phyloP scores from a whole-genome alignment of 2,888 invertebrate genomes.

The Herminia tarsipennalis region DNA sequence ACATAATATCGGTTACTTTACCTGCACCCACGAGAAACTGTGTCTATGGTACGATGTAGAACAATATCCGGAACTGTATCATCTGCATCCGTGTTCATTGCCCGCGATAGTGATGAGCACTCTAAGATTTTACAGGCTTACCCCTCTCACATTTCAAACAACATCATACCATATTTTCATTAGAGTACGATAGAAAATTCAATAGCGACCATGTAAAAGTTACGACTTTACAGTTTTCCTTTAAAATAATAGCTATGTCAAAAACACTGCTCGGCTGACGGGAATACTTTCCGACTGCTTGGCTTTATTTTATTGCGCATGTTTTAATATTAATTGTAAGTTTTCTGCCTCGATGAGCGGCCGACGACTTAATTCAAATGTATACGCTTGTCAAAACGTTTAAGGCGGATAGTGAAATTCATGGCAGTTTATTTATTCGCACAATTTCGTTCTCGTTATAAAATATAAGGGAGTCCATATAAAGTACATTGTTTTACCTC shows the following conservation, averaged over 20 bases:
- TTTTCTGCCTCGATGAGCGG: slow-evolving; percentile 68
- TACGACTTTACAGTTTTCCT: slow-evolving; percentile 44
- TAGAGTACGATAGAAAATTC: slow-evolving; percentile 35
- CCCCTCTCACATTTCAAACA: slow-evolving; percentile 16
- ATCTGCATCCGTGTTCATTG: slow-evolving; percentile 63
- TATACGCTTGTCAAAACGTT: slow-evolving; percentile 70
- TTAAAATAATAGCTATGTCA: slow-evolving; percentile 79
- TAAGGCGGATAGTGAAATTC: slow-evolving; percentile 53
- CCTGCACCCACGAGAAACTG: slow-evolving; percentile 19
- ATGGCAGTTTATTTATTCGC: slow-evolving; percentile 49
- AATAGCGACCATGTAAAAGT: slow-evolving; percentile 16
- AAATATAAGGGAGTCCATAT: slow-evolving; percentile 42
- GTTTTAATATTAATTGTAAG: slow-evolving; percentile 84
- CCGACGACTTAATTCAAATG: slow-evolving; percentile 67
- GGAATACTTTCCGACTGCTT: slow-evolving; percentile 79
- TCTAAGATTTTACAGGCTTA: slow-evolving; percentile 39
- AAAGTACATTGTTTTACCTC: slow-evolving; percentile 46
- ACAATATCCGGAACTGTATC: slow-evolving; percentile 57
- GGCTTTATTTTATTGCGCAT: slow-evolving; percentile 81
- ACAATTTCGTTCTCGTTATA: slow-evolving; percentile 44
- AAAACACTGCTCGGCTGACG: slow-evolving; percentile 74
- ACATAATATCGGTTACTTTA: slow-evolving; percentile 21
- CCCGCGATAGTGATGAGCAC: slow-evolving; percentile 50
- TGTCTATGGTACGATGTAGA: slow-evolving; percentile 39
- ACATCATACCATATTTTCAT: slow-evolving; percentile 23